Evolutionary conservation across 2,113 vertebrate genomes (phyloP).

Genomic region (Brienomyrus longianalis): DNA sequence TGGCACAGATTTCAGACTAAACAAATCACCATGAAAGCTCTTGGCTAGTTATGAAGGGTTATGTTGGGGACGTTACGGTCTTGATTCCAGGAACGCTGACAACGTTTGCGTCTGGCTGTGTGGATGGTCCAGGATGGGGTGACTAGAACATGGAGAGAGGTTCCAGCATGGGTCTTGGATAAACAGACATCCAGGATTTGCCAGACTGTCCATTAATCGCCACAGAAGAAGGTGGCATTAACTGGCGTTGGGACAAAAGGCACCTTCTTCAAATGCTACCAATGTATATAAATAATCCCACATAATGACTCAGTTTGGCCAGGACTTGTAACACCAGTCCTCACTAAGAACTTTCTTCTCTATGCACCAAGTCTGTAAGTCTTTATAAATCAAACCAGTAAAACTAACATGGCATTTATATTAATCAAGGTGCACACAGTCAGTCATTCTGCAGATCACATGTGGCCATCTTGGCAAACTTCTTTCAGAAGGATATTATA

Average conservation of each 20-base stretch:
- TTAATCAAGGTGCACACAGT: background rate
- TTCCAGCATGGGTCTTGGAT: background rate
- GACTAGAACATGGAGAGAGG: background rate
- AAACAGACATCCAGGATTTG: background rate
- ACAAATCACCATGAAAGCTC: background rate
- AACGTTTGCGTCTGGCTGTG: background rate
- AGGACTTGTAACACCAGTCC: background rate
- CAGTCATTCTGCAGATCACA: background rate
- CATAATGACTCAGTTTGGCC: background rate
- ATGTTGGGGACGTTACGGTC: background rate
- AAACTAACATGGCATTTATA: background rate
- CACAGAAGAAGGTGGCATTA: background rate
- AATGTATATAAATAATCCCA: background rate
- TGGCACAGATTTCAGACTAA: constrained; percentile 6
- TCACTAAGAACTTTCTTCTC: background rate
- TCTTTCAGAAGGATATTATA: background rate
- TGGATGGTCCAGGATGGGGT: background rate
- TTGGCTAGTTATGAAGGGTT: background rate
- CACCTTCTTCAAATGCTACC: background rate
- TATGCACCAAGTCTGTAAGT: background rate
- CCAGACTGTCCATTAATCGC: background rate
- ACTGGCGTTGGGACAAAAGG: background rate
- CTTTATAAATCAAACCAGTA: background rate
- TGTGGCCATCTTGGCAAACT: background rate
- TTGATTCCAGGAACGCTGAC: background rate